Base-by-base conservation (phyloP, 1,140 invertebrate species). In the Heliconius himera region DNA sequence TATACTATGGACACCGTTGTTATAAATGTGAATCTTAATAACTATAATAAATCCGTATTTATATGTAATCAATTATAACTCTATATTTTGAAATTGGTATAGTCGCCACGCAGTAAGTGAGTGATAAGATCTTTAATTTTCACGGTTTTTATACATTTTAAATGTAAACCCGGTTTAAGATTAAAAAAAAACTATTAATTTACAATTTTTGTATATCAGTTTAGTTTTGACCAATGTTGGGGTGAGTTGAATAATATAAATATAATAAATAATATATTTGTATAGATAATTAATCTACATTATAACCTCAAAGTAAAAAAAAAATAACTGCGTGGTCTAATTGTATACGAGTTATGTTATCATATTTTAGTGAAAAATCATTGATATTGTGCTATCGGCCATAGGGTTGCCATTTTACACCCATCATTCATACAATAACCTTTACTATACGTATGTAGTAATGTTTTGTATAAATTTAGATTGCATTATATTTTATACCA, bases 21-120 rank as follows among this genome's bases (percentile, higher is more conserved):
- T 66, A 66, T 66, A 66, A 26, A 66, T 60, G 60, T 66, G 60
- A 22, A 66, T 29, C 26, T 66, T 66, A 66, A 22, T 66, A 66
- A 26, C 60, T 66, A 66, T 66, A 66, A 56, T 56, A 56, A 56
- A 66, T 66, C 60, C 9, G 60, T 66, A 66, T 66, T 66, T 29
- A 66, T 66, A 66, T 66, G 22, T 29, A 29, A 26, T 66, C 22
- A 5, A 66, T 60, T 60, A 22, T 60, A 11, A 20, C n/a, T 22
- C 20, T 22, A 56, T 51, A 56, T 9, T 9, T 22, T 56, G 54
- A 56, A 56, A 56, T 22, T 22, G 49, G 49, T 56, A 22, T n/a
- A 66, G n/a, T 60, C 56, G 0, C 22, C 60, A 29, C 13, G 11
- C 60, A 66, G 49, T 51, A 20, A 20, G 41, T 41, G 3, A 16